These are phyloP conservation scores for Chelon auratus DNA, from an alignment of 2,797 vertebrate species.

Conservation along the genomic window DNA sequence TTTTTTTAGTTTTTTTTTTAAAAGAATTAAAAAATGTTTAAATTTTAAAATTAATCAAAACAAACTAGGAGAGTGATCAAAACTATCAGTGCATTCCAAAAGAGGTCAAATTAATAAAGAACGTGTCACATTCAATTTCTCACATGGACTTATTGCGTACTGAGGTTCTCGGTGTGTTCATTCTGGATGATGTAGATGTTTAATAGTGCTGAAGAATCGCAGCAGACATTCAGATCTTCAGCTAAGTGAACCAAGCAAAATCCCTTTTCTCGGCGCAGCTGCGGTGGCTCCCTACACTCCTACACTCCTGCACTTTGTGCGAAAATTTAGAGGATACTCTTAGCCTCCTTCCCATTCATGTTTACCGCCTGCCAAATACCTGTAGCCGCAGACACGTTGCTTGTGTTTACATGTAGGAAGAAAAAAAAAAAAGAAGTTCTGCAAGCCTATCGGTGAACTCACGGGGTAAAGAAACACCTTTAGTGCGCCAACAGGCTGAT, in stretches of 20 bases:
- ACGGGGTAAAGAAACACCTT: slow-evolving; percentile 1
- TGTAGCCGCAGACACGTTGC: slow-evolving; percentile 28
- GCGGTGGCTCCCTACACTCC: slow-evolving; percentile 11
- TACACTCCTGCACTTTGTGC: slow-evolving; percentile 57
- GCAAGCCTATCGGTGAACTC: not conserved
- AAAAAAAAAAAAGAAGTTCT: not conserved
- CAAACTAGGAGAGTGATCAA: slow-evolving; percentile 5
- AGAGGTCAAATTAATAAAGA: slow-evolving; percentile 11
- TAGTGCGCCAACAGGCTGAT: not conserved
- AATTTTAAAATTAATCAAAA: not conserved
- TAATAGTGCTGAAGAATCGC: not conserved
- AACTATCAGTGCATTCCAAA: slow-evolving; percentile 50
- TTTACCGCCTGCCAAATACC: slow-evolving; percentile 16
- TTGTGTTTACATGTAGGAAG: not conserved
- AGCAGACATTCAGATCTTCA: slow-evolving; percentile 25
- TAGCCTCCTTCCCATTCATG: slow-evolving; percentile 36
- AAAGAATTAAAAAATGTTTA: not conserved
- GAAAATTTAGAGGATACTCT: slow-evolving; percentile 20
- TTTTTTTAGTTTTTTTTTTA: not conserved
- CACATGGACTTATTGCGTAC: slow-evolving; percentile 18
- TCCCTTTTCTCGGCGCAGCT: slow-evolving; percentile 25
- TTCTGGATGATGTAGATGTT: not conserved
- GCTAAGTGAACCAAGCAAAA: not conserved
- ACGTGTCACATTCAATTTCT: slow-evolving; percentile 26
- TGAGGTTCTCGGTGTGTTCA: slow-evolving; percentile 27